Percentiles rank a stretch among this genome's conserved stretches.
Evolutionary conservation across 2,113 vertebrate genomes (phyloP).

Genomic region (Heterocephalus glaber): DNA sequence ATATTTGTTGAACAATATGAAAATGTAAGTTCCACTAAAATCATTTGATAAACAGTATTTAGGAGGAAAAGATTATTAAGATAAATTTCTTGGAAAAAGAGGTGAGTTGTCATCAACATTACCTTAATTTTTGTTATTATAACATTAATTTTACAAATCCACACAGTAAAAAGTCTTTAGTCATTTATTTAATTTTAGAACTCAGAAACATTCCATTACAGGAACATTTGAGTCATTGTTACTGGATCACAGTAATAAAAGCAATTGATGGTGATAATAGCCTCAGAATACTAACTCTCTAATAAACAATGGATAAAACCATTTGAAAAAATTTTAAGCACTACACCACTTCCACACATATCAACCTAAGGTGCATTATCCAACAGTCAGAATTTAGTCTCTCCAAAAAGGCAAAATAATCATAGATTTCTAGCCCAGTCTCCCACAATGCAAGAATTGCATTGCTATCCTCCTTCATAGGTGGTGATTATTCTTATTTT

Average conservation of each 20-base stretch:
- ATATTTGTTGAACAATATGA: conserved; percentile 23
- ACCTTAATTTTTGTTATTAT: conserved; percentile 54
- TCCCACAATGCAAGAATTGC: background rate
- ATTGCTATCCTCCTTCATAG: background rate
- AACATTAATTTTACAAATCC: conserved; percentile 61
- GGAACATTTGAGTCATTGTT: conserved; percentile 66
- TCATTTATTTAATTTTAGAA: conserved; percentile 68
- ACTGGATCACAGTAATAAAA: conserved; percentile 57
- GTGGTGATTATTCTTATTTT: conserved; percentile 1
- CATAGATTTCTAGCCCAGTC: background rate
- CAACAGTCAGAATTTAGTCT: conserved; percentile 17
- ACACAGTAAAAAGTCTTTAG: conserved; percentile 34
- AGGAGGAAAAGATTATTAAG: background rate
- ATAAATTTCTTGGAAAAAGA: conserved; percentile 29
- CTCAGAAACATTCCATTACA: conserved; percentile 51
- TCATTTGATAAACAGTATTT: background rate
- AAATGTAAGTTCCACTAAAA: background rate
- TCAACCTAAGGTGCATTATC: conserved; percentile 6
- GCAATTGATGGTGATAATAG: conserved; percentile 59
- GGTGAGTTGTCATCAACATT: background rate
- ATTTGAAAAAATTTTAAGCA: conserved; percentile 43
- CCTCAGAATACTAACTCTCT: background rate
- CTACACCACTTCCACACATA: conserved; percentile 4
- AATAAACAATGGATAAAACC: conserved; percentile 37
- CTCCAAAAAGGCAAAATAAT: background rate